phyloP scores from a whole-genome alignment of 2,797 vertebrate genomes.

The Pyrocephalus nanus region DNA sequence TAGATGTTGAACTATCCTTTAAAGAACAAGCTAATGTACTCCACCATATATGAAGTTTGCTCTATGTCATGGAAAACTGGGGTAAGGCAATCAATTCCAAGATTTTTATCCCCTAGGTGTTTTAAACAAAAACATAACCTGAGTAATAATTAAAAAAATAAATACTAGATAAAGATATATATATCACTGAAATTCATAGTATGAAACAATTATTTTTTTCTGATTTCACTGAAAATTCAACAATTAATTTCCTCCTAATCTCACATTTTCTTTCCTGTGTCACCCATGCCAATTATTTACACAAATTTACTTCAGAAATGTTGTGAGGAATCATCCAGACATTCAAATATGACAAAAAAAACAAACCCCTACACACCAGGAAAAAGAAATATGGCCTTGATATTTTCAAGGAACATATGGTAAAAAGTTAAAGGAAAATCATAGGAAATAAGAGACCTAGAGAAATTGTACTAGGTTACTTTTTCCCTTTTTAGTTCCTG shows the following conservation, averaged over 20 bases:
- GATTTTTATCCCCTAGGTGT: neutral
- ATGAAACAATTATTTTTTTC: fast-evolving
- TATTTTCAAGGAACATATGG: neutral
- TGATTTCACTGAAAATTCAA: neutral
- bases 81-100: neutral
- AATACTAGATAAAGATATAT: neutral
- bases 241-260: neutral
- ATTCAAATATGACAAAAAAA: neutral
- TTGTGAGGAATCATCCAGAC: neutral
- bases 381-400: neutral
- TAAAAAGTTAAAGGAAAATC: neutral
- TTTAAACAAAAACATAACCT: neutral
- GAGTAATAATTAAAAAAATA: neutral
- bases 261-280: neutral
- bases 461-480: neutral
- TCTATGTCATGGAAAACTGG: neutral
- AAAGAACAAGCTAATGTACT: neutral
- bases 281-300: neutral
- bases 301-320: neutral
- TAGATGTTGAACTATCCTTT: neutral
- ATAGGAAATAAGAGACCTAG: neutral
- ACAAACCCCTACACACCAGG: neutral
- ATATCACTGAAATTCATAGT: neutral
- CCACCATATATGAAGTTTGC: neutral
- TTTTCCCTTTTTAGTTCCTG: neutral